Evolutionary conservation across 30 jellyfish, hydroid and myxozoan species (phyloP).

Genomic region (Aurelia aurita): DNA sequence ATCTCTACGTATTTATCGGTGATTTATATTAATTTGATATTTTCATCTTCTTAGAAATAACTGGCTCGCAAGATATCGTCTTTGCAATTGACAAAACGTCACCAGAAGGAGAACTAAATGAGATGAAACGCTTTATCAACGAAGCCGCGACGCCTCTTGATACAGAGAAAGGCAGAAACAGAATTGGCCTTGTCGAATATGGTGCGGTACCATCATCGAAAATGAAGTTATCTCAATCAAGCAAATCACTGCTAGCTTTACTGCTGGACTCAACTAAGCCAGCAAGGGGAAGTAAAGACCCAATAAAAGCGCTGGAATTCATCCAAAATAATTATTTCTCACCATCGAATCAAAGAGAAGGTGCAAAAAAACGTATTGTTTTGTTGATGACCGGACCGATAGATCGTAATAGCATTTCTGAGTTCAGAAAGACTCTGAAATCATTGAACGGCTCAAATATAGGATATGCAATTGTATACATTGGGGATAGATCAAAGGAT

Average conservation of each 20-base stretch:
- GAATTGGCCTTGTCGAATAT: constrained; percentile 51
- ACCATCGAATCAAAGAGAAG: constrained; percentile 7
- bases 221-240: constrained; percentile 21
- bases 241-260: constrained; percentile 2
- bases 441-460: constrained; percentile 16
- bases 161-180: constrained; percentile 3
- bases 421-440: neutral
- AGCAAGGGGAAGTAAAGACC: constrained; percentile 18
- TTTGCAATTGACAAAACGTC: constrained; percentile 58
- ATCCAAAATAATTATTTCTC: constrained; percentile 15
- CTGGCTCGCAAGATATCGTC: constrained; percentile 49
- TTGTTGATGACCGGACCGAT: constrained; percentile 40
- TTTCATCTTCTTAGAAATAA: constrained; percentile 18
- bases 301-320: constrained; percentile 35
- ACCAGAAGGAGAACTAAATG: constrained; percentile 11
- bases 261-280: constrained; percentile 16
- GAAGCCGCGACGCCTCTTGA: constrained; percentile 30
- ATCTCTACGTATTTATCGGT: no score
- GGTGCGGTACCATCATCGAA: constrained; percentile 4
- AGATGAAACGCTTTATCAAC: constrained; percentile 28
- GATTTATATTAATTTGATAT: neutral
- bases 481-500: constrained; percentile 23
- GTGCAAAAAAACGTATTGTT: constrained; percentile 35
- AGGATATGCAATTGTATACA: neutral
- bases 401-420: neutral